Evolutionary conservation across 2,797 vertebrate genomes (phyloP).

Genomic region (Trichosurus vulpecula): DNA sequence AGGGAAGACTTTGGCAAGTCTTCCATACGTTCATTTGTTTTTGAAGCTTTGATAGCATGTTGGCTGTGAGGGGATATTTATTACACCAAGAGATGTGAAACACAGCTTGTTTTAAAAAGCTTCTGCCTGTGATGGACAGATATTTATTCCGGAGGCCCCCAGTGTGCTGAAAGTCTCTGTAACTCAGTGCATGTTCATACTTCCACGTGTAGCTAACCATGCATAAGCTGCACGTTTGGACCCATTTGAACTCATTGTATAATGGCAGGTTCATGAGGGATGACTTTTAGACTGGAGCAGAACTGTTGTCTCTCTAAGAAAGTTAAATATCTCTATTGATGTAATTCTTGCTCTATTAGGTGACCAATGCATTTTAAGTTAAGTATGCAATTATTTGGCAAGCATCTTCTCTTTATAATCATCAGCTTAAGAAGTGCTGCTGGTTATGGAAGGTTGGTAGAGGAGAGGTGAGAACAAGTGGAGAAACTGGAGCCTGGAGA

Average conservation of each 20-base stretch:
- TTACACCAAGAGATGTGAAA: constrained; percentile 59
- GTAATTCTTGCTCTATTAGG: background rate
- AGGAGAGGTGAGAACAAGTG: background rate
- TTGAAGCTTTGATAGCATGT: constrained; percentile 65
- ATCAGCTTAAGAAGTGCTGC: background rate
- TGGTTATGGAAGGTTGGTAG: background rate
- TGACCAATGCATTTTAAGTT: background rate
- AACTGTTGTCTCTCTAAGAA: background rate
- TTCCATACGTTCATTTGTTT: constrained; percentile 61
- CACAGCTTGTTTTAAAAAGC: constrained; percentile 64
- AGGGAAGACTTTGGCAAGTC: constrained; percentile 65
- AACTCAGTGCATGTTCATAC: constrained; percentile 43
- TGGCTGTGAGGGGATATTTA: constrained; percentile 54
- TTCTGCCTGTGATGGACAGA: constrained; percentile 56
- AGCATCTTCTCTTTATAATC: background rate
- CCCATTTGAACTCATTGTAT: constrained; percentile 50
- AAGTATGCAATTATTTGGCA: background rate
- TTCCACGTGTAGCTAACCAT: constrained; percentile 39
- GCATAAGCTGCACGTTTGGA: constrained; percentile 2
- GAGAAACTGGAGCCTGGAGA: background rate
- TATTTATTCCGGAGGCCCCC: constrained; percentile 51
- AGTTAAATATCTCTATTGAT: background rate
- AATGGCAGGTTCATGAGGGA: background rate
- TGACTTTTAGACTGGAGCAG: background rate
- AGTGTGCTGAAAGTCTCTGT: constrained; percentile 1